Percentiles rank a stretch among this genome's conserved stretches.
These are phyloP conservation scores for Leptothorax acervorum DNA, from an alignment of 2,888 invertebrate genomes.

Conservation along the genomic window DNA sequence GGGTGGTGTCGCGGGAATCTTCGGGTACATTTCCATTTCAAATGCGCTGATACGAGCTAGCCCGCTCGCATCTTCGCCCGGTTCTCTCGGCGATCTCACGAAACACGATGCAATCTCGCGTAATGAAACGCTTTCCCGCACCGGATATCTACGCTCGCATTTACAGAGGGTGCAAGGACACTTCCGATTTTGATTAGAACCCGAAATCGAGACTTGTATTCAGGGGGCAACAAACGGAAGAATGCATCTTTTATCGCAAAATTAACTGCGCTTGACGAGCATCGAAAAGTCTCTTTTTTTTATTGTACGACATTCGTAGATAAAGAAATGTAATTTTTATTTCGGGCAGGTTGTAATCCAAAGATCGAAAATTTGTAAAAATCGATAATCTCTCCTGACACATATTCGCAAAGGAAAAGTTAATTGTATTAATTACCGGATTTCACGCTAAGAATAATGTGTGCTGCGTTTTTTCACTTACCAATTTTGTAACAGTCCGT, in stretches of 20 bases:
- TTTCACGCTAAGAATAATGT: not conserved
- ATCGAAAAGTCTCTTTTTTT: not conserved
- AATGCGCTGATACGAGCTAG: constrained; percentile 71
- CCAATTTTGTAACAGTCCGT: not conserved
- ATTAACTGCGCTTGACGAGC: not conserved
- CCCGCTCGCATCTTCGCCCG: constrained; percentile 31
- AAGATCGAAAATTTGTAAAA: not conserved
- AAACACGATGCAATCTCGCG: constrained; percentile 70
- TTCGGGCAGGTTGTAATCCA: not conserved
- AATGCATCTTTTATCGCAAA: not conserved
- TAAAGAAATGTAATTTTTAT: not conserved
- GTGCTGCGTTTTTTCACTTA: not conserved
- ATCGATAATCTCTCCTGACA: not conserved
- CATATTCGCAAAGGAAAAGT: not conserved
- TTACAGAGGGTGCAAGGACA: not conserved
- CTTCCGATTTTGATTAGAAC: constrained; percentile 34
- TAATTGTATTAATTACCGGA: not conserved
- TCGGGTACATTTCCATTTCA: constrained; percentile 79
- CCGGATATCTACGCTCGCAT: constrained; percentile 9
- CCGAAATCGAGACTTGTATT: not conserved
- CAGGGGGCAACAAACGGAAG: not conserved
- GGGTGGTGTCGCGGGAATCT: constrained; percentile 63
- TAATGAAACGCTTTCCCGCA: constrained; percentile 74
- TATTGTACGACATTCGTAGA: not conserved
- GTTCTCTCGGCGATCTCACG: constrained; percentile 46